Base-by-base conservation (phyloP, 2,888 invertebrate species). In the Scaptomyza polygonia region DNA sequence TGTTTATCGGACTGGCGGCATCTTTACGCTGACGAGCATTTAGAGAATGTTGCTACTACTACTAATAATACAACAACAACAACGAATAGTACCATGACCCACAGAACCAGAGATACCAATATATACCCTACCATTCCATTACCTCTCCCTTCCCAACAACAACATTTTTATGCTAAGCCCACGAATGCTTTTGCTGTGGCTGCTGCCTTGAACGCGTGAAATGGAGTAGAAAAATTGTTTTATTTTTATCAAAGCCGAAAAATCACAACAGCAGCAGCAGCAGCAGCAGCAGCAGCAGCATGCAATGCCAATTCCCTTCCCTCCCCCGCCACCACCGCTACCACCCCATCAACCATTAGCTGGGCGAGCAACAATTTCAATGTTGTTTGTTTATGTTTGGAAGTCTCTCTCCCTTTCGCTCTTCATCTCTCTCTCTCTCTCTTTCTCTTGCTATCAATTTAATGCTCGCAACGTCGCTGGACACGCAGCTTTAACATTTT, bases 151-250 rank as follows among this genome's bases (percentile, higher is more conserved):
- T 0, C 30, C 25, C 29, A 0, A 27, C 11, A 16, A 5, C 9
- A n/a, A n/a, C n/a, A n/a, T n/a, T 43, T 57, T 44, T 56, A 52
- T 59, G 53, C 32, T 57, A 58, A 58, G 66, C 70, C 51, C 70
- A 44, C n/a, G 25, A 25, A 18, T 39, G 51, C 59, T 45, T 49
- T 49, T 14, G 34, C 53, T 40, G 53, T 30, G 30, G 47, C 29
- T 29, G 66, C 66, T 80, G 77, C 88, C 86, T 88, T 86, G 81
- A 88, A 86, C 71, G 77, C 77, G 77, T 77, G 88, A 85, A 87
- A 87, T 88, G 86, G 88, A 88, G 87, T 88, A 84, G 87, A 87
- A 87, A 88, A 88, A 86, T 88, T 76, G 83, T 83, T 86, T 88
- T 86, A 83, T 25, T 25, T 25, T 25, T 81, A 86, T 86, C 88